Base-by-base conservation (phyloP, 2,888 invertebrate genomes). In the Venustoraphidia nigricollis region DNA sequence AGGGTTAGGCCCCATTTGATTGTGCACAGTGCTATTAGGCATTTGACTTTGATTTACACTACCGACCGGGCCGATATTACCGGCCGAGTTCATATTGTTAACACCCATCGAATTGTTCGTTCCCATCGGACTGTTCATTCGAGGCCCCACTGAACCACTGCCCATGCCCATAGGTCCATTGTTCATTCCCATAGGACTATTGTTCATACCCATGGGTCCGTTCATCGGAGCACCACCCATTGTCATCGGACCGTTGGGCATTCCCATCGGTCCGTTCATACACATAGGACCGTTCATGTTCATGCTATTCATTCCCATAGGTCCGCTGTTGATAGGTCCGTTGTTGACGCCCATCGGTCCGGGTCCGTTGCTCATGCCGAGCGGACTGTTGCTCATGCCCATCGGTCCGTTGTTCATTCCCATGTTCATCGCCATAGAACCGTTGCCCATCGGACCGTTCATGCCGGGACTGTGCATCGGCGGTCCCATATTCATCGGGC, bases 381-480 rank as follows among this genome's bases (percentile, higher is more conserved):
- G 58, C 13, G 56, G 53, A 49, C 55, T 56, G 50, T 56, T 57
- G 11, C 57, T 57, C 46, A 57, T 51, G 37, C 49, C 57, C 52
- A 58, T 59, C 10, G 59, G 58, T 42, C 59, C 57, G 46, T 53
- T 58, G 55, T 57, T 58, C 10, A 53, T 59, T 10, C 55, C 55
- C 45, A 57, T 55, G 35, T 55, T 58, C 52, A 56, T 60, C 34
- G 53, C 70, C 53, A 76, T 73, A 1, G 79, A 77, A 47, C 78
- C 77, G 55, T 77, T 76, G 49, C 70, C 71, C 68, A 75, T 74
- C 4, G 73, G 72, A 49, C 69, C 71, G 46, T 65, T 69, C 52
- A 73, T 79, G 51, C 79, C 64, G 42, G 81, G 81, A 67, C 80
- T 83, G 57, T 82, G 83, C 77, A 86, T 80, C 9, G 78, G 83